These are phyloP conservation scores for Halichoerus grypus DNA, from an alignment of 2,113 vertebrate species.

Conservation along the genomic window DNA sequence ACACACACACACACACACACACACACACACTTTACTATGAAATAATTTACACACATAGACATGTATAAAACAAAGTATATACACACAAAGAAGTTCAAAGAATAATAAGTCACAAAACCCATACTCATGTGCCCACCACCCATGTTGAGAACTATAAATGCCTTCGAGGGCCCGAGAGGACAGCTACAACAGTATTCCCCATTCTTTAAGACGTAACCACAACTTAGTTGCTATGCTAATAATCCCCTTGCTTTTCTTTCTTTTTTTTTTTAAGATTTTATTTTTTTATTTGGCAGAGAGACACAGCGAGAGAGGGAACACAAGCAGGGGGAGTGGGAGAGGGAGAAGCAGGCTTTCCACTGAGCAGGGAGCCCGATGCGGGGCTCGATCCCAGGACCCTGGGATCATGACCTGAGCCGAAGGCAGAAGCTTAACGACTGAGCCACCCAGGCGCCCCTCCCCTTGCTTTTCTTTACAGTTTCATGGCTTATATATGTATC, in stretches of 20 bases:
- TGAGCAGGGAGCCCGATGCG: no score
- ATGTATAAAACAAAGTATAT: background rate
- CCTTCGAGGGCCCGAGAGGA: background rate
- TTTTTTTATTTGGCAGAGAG: no score
- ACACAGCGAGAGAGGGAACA: no score
- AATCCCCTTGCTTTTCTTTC: background rate
- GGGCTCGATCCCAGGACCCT: no score
- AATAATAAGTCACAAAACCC: background rate
- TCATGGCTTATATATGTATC: background rate
- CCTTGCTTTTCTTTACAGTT: background rate
- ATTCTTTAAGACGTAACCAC: background rate
- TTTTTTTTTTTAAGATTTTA: background rate
- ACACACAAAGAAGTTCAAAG: background rate
- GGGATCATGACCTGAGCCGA: no score
- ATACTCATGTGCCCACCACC: background rate
- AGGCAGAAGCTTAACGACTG: no score
- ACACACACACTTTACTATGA: background rate
- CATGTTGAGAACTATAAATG: background rate
- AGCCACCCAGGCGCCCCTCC: no score
- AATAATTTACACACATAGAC: background rate
- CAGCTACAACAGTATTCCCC: background rate
- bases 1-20: background rate
- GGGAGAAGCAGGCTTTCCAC: no score
- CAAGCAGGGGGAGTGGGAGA: no score
- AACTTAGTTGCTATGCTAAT: background rate